Evolutionary conservation across 92 coral and sea anemone genomes (phyloP).

Genomic region (Palythoa grandiflora): DNA sequence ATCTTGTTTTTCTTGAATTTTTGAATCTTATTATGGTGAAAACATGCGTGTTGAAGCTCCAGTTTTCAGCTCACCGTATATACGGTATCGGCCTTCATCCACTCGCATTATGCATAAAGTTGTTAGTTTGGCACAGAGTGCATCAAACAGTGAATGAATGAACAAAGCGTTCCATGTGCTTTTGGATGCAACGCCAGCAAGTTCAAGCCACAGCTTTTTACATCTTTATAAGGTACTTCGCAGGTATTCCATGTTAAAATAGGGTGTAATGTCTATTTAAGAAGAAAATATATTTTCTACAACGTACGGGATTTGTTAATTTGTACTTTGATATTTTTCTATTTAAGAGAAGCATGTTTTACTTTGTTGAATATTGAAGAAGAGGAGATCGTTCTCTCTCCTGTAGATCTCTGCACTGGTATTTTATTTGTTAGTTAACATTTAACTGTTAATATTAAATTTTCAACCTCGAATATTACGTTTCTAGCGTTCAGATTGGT

Average conservation of each 20-base stretch:
- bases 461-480: too few species aligned
- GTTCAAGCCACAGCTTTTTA: constrained; percentile 44
- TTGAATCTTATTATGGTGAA: constrained; percentile 37
- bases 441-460: too few species aligned
- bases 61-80: constrained; percentile 47
- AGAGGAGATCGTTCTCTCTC: background rate
- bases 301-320: too few species aligned
- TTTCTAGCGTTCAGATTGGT: too few species aligned
- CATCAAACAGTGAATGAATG: constrained; percentile 24
- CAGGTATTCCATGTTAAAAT: constrained; percentile 65
- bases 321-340: too few species aligned
- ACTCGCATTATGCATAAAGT: constrained; percentile 13
- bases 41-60: constrained; percentile 50
- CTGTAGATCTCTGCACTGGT: background rate
- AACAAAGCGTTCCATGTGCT: constrained; percentile 39
- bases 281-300: background rate
- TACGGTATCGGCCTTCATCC: constrained; percentile 36
- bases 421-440: background rate
- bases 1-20: constrained; percentile 36
- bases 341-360: background rate
- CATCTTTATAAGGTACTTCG: constrained; percentile 71
- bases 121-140: constrained; percentile 43
- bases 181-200: constrained; percentile 49
- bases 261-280: background rate
- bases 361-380: background rate